A percentile compares a stretch with the other conserved stretches of the same genome.
These are phyloP conservation scores for Acyrthosiphon pisum DNA, from an alignment of 1,140 invertebrate species.

Conservation along the genomic window DNA sequence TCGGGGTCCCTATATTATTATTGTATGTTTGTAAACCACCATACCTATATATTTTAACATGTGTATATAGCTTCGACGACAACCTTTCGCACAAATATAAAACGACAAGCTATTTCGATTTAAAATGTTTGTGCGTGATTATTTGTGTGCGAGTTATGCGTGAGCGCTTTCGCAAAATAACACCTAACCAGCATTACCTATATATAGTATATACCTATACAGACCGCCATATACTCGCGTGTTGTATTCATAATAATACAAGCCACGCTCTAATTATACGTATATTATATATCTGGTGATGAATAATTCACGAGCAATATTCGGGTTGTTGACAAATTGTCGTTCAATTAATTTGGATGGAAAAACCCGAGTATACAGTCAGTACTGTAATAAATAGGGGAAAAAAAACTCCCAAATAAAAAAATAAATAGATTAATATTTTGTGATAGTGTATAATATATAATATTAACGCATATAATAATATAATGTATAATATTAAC, in stretches of 20 bases:
- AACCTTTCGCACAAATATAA: not conserved
- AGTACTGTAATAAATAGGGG: not conserved
- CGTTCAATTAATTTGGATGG: not conserved
- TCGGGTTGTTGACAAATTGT: not conserved
- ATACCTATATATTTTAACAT: not conserved
- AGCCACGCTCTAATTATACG: not conserved
- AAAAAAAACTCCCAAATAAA: not conserved
- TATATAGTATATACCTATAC: not conserved
- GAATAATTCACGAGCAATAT: not conserved
- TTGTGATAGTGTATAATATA: not conserved
- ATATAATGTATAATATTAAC: too few species aligned
- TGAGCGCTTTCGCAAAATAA: not conserved
- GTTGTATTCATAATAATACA: not conserved
- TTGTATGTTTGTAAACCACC: not conserved
- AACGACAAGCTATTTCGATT: not conserved
- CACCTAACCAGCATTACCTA: not conserved
- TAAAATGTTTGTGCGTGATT: not conserved
- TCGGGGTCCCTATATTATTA: not conserved
- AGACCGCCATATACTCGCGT: not conserved
- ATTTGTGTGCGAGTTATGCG: not conserved
- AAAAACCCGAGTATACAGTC: not conserved
- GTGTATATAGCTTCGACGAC: not conserved
- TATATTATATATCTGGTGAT: not conserved
- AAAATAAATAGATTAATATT: slow-evolving; percentile 12
- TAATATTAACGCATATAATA: too few species aligned